These are phyloP conservation scores for Eupithecia vulgata DNA, from an alignment of 2,888 invertebrate species.

Conservation along the genomic window DNA sequence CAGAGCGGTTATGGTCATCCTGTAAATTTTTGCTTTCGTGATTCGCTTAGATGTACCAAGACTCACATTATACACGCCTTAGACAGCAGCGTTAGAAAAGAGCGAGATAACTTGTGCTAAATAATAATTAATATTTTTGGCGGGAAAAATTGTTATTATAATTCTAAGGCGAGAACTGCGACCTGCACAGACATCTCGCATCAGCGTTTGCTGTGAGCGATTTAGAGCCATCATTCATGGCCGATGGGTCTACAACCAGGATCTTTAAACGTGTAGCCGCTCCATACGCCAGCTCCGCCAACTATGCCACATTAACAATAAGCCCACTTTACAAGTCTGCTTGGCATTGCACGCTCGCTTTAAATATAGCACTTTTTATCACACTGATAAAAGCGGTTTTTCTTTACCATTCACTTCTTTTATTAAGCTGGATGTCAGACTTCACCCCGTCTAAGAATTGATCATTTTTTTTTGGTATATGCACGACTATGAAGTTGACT, in stretches of 20 bases:
- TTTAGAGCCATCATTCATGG: background rate
- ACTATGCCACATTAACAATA: conserved; percentile 38
- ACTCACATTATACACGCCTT: no score
- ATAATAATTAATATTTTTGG: no score
- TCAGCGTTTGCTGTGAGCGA: no score
- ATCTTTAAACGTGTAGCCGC: background rate
- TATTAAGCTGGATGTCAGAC: background rate
- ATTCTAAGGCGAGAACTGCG: background rate
- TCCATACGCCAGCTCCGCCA: conserved; percentile 20
- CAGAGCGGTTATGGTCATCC: no score
- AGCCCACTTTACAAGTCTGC: conserved; percentile 35
- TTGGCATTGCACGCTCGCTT: conserved; percentile 25
- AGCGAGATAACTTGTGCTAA: no score
- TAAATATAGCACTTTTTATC: conserved; percentile 19
- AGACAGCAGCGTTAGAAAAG: no score
- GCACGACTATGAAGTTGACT: no score
- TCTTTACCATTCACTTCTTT: background rate
- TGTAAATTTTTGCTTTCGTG: no score
- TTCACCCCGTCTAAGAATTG: no score
- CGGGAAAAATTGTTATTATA: no score
- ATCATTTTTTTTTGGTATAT: no score
- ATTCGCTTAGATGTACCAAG: no score
- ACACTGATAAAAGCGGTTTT: conserved; percentile 1
- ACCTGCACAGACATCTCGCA: background rate
- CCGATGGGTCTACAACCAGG: background rate